Conservation (phyloP, 2,888 invertebrate genomes). For the Raillietiella orientalis region DNA sequence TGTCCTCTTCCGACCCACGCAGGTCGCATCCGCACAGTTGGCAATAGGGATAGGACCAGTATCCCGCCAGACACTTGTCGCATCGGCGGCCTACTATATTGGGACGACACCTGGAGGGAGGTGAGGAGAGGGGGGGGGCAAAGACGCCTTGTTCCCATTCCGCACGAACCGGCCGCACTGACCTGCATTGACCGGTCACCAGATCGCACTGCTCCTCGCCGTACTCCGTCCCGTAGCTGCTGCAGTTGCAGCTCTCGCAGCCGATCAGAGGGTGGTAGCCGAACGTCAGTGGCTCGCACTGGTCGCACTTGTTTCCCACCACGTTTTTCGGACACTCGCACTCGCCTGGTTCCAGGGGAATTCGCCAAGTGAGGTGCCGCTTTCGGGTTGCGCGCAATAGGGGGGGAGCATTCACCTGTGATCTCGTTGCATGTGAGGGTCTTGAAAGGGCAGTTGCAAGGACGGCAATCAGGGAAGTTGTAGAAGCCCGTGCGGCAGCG, state of each 20-base stretch:
- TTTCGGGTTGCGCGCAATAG: too few relatives aligned
- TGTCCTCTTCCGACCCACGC: conserved; percentile 48
- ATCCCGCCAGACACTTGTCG: conserved; percentile 51
- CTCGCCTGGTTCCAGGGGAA: conserved; percentile 21
- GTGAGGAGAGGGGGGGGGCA: background rate
- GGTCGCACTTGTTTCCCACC: conserved; percentile 56
- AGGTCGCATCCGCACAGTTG: conserved; percentile 42
- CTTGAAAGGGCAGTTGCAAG: conserved; percentile 51
- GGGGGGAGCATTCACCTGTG: too few relatives aligned
- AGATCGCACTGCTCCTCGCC: conserved; percentile 58
- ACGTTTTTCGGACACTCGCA: conserved; percentile 81
- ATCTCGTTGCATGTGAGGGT: conserved; percentile 46
- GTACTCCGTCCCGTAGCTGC: conserved; percentile 37
- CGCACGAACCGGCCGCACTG: too few relatives aligned
- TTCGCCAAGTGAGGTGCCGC: too few relatives aligned
- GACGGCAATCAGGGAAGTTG: conserved; percentile 77
- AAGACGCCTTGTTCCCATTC: too few relatives aligned
- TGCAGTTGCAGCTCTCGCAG: conserved; percentile 77
- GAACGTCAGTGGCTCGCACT: conserved; percentile 57
- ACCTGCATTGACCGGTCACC: conserved; percentile 51
- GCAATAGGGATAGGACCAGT: conserved; percentile 63
- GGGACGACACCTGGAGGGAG: conserved; percentile 28
- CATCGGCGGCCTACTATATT: conserved; percentile 68
- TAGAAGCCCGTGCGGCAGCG: conserved; percentile 63
- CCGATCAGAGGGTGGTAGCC: conserved; percentile 79